These are phyloP conservation scores for Stenchaetothrips biformis DNA, from an alignment of 2,888 invertebrate species.

Conservation along the genomic window DNA sequence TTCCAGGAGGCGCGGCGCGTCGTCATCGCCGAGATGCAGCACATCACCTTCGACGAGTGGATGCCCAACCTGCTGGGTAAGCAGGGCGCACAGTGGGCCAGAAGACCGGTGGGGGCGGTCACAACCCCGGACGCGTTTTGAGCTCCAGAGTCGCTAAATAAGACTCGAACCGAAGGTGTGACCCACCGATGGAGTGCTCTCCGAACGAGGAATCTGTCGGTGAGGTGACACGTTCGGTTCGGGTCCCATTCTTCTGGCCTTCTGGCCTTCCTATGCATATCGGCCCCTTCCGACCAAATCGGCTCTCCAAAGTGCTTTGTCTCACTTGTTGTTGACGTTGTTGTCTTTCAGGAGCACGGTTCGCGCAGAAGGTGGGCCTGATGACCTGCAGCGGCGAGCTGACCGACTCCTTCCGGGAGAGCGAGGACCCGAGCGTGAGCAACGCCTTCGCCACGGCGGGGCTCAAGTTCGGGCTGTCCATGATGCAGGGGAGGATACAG, in stretches of 20 bases:
- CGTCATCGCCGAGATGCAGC: constrained; percentile 71
- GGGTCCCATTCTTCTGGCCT: too few relatives aligned
- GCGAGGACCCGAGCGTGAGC: constrained; percentile 59
- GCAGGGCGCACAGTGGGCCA: too few relatives aligned
- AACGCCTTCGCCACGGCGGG: constrained; percentile 74
- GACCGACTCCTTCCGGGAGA: constrained; percentile 49
- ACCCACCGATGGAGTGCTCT: too few relatives aligned
- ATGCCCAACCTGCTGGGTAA: constrained; percentile 65
- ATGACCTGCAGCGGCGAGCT: neutral
- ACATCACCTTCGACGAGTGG: constrained; percentile 76
- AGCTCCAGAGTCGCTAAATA: too few relatives aligned
- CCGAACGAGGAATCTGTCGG: too few relatives aligned
- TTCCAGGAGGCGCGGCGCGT: constrained; percentile 70
- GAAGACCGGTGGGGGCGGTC: too few relatives aligned
- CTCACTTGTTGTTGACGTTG: neutral
- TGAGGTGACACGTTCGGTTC: too few relatives aligned
- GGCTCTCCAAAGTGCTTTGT: too few relatives aligned
- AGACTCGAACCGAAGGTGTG: too few relatives aligned
- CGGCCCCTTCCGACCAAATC: too few relatives aligned
- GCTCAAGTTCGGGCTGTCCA: constrained; percentile 63
- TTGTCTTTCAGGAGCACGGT: neutral
- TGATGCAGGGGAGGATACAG: constrained; percentile 50
- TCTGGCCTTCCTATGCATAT: too few relatives aligned
- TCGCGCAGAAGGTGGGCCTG: constrained; percentile 9
- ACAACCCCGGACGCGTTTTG: too few relatives aligned